Evolutionary conservation across 2,797 vertebrate species (phyloP), one percentile per base, ranked within the genome.

Genomic region (Rhabdomys pumilio): DNA sequence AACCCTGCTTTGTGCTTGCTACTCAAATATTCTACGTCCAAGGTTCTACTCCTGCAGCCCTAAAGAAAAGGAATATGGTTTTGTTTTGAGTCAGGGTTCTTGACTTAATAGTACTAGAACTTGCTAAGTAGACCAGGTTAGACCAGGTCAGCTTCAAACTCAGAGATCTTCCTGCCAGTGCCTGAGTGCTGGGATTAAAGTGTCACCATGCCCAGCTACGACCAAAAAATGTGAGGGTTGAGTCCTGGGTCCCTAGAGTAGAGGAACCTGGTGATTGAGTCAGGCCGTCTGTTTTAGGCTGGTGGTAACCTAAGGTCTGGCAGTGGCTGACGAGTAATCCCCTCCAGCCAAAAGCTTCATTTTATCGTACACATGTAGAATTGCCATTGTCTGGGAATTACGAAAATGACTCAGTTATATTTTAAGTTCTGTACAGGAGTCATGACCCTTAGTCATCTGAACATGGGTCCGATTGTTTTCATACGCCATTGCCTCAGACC

Each of bases 291-390:
- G 15, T 17, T 55, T 41, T 34, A 75, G 34, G 24, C 19, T 67
- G 47, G 11, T 47, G 57, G 44, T 53, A 50, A 59, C 65, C 59
- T 34, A 55, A 79, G 31, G 22, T 7, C 61, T 67, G 80, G 41
- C 67, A 72, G 65, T 38, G 44, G 86, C 34, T 47, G 41, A 41
- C 89, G 57, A 67, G n/a, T 61, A 63, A 53, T 83, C 11, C 11
- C 20, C 75, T 69, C 38, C 55, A 72, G 63, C 6, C 14, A 10
- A 47, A 84, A 93, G 41, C 24, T 89, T 20, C 20, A 8, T 94
- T 90, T 94, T 79, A 82, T 96, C 89, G 72, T n/a, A n/a, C n/a
- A 26, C 26, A 13, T 8, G 96, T 81, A 84, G 69, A 94, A 76
- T 96, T 72, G 81, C 67, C 19, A 13, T 31, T n/a, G 19, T 8